Base-by-base conservation (phyloP, 2,113 vertebrate genomes). In the Hemicordylus capensis region DNA sequence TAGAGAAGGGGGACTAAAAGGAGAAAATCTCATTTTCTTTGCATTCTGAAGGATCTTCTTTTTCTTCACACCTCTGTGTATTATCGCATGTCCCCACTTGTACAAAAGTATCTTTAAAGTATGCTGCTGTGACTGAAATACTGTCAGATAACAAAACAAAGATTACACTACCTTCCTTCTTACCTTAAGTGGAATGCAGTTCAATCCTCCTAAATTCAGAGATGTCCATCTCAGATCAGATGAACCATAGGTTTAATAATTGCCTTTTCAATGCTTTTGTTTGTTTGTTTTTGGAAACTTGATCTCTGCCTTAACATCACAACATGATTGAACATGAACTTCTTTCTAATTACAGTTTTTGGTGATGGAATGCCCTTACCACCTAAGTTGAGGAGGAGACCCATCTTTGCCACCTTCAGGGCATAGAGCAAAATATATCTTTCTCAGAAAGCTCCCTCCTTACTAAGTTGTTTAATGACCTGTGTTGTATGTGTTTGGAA, bases 341-440 rank as follows among this genome's bases (percentile, higher is more conserved):
- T 89, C 37, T 14, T 87, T 91, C 69, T 67, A 80, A 61, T 31
- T 46, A 37, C 28, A n/a, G 72, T 78, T 86, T 17, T 80, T 87
- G 76, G 26, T 56, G 84, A 5, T 87, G 88, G 92, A 91, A 92
- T 93, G 92, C 93, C 87, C 91, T 85, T 85, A 0, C 80, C 83
- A 79, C 82, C 87, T 82, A 85, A 86, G n/a, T 83, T 42, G 85
- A 88, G 59, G 15, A 28, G 46, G 81, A 89, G 34, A 24, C 66
- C 70, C 70, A 69, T 6, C 80, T 58, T 77, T 81, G 34, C 66
- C 0, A 0, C 34, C 44, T 84, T 81, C 58, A 87, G 63, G 80
- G 15, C 70, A 81, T n/a, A 61, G 89, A 76, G 76, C 66, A 85
- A 74, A 39, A 85, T 69, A 26, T 70, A 3, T 37, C 22, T 86